These are phyloP conservation scores for Chromoteleia sp. DNA, from an alignment of 2,888 invertebrate genomes.

Conservation along the genomic window DNA sequence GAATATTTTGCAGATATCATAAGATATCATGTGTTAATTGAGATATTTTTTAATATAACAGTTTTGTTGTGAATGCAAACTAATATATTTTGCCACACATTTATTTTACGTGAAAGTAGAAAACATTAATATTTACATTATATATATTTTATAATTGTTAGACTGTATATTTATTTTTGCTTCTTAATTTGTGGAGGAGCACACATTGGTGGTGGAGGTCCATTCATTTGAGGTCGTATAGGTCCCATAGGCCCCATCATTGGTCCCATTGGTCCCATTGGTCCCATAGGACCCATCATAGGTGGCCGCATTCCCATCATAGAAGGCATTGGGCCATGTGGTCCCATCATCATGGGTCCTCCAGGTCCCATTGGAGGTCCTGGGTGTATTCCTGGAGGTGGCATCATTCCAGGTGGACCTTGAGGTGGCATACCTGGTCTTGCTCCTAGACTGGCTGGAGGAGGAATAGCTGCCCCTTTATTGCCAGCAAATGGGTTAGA, in stretches of 20 bases:
- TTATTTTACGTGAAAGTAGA: too few species aligned
- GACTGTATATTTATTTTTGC: constrained; percentile 44
- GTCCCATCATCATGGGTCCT: constrained; percentile 85
- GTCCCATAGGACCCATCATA: constrained; percentile 92
- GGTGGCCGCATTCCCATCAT: constrained; percentile 94
- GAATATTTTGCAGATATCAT: too few species aligned
- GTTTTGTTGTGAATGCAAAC: too few species aligned
- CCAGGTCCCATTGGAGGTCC: constrained; percentile 85
- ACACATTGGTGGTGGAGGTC: constrained; percentile 86
- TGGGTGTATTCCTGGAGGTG: constrained; percentile 86
- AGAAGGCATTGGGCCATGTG: constrained; percentile 89
- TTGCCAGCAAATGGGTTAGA: constrained; percentile 94
- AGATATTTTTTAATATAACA: too few species aligned
- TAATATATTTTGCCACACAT: too few species aligned
- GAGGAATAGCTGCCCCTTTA: constrained; percentile 92
- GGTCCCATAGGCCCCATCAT: constrained; percentile 90
- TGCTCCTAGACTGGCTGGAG: constrained; percentile 87
- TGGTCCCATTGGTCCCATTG: constrained; percentile 89
- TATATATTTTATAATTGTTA: too few species aligned
- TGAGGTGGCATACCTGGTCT: constrained; percentile 85
- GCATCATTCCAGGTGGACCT: constrained; percentile 87
- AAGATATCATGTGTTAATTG: too few species aligned
- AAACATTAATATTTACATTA: too few species aligned
- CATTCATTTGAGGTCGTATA: constrained; percentile 91
- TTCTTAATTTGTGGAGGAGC: constrained; percentile 79